Evolutionary conservation across 2,113 vertebrate species (phyloP), one percentile per base, ranked within the genome.

Genomic region (Hippocampus comes): DNA sequence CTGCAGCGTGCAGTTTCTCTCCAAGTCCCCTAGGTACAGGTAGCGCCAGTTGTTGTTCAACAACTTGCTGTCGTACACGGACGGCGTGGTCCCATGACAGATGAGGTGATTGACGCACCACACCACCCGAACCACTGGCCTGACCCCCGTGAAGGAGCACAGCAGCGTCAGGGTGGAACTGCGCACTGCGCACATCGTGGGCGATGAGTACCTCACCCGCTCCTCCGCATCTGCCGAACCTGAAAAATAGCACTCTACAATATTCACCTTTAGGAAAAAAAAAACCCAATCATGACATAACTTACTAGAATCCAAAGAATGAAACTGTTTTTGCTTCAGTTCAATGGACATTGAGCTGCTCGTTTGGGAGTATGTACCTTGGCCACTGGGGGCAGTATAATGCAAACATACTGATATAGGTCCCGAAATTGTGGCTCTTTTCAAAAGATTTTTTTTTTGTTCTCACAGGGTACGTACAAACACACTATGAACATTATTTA

Each of bases 51-150:
- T 0, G 10, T 0, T 30, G 1, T 0, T 11, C 0, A 0, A 0
- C 17, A 2, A 10, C 0, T 9, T 0, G 2, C 78, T 87, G 76
- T 85, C 78, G 12, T 46, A 84, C 60, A 86, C 82, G 53, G 76
- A 68, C 0, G 67, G 75, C 1, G 0, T 7, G 1, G 0, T 0
- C 0, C 0, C 10, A 0, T 48, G 68, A 63, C 82, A 84, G 18
- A 78, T 61, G 0, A 0, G 0, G 66, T 84, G 78, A 0, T 73
- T 63, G 20, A 56, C 0, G 57, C 82, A 84, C 82, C 82, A 83
- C 18, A 0, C 6, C 0, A 71, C 63, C 53, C 72, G 60, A 18
- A 25, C 1, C 18, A 74, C 25, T 53, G 23, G 0, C 4, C 10
- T 0, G 0, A 17, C 0, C 1, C 51, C 23, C 0, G 53, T 23